Conservation (phyloP, 2,113 vertebrate species). For the Beaufortia kweichowensis region DNA sequence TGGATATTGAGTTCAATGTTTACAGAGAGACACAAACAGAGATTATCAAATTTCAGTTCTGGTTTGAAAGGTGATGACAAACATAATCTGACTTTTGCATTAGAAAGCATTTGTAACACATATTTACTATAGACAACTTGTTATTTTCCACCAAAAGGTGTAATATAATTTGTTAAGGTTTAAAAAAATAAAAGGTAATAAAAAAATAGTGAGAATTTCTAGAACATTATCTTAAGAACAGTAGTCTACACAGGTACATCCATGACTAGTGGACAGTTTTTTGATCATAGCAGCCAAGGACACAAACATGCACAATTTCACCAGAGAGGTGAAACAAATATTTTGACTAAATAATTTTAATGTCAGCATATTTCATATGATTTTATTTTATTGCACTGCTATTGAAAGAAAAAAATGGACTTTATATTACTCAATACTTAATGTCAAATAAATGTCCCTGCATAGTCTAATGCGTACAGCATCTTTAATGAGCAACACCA, state of each 20-base stretch:
- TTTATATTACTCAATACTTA: constrained; percentile 39
- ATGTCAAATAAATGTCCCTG: constrained; percentile 45
- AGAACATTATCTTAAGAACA: background rate
- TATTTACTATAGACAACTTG: background rate
- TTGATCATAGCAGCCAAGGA: too few species aligned
- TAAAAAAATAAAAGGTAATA: too few species aligned
- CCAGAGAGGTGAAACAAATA: too few species aligned
- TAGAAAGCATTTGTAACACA: background rate
- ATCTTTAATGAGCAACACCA: constrained; percentile 36
- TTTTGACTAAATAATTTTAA: background rate
- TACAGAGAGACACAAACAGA: background rate
- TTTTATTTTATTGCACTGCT: constrained; percentile 23
- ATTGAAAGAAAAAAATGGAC: constrained; percentile 26
- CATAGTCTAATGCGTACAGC: constrained; percentile 29
- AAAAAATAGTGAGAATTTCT: background rate
- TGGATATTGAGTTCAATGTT: background rate
- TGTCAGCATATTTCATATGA: background rate
- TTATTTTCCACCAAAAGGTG: background rate
- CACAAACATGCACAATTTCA: background rate
- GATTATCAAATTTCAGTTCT: background rate
- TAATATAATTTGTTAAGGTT: background rate
- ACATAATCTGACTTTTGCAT: background rate
- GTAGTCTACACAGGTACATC: too few species aligned
- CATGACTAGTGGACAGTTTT: too few species aligned
- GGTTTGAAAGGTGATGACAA: background rate